phyloP scores from a whole-genome alignment of 2,113 vertebrate species.

The Microtus richardsoni region DNA sequence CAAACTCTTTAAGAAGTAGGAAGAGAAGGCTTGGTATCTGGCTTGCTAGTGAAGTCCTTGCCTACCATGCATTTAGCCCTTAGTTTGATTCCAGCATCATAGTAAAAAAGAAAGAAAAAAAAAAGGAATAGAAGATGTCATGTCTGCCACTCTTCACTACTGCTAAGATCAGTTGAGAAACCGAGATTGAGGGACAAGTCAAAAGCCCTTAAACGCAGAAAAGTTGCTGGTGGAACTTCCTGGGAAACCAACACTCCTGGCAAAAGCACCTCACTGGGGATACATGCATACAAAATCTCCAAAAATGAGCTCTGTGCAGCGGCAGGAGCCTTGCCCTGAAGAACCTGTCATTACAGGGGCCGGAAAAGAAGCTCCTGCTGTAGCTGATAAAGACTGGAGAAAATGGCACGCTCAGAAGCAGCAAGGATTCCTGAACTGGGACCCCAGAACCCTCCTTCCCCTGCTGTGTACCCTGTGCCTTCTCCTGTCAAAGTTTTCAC shows the following conservation, averaged over 20 bases:
- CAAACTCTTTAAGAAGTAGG: not conserved
- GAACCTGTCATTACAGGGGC: accelerated
- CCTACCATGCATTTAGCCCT: not conserved
- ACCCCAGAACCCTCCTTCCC: not conserved
- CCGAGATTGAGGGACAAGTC: not conserved
- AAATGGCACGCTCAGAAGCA: not conserved
- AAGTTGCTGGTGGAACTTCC: not conserved
- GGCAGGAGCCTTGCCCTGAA: accelerated
- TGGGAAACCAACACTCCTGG: not conserved
- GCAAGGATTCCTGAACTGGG: not conserved
- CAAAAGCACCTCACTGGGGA: not conserved
- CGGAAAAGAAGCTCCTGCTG: not conserved
- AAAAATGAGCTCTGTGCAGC: not conserved
- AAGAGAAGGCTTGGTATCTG: not conserved
- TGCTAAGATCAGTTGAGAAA: not conserved
- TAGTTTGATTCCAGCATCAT: not conserved
- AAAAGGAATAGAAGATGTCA: not conserved
- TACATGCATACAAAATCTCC: not conserved
- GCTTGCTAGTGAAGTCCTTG: not conserved
- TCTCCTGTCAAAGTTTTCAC: not conserved
- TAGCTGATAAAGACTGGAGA: not conserved
- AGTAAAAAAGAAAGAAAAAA: not conserved
- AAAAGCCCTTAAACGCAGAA: not conserved
- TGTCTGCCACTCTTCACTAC: not conserved
- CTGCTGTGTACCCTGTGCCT: accelerated